These are phyloP conservation scores for Pomacea canaliculata DNA, from an alignment of 2,888 invertebrate genomes.

Conservation along the genomic window DNA sequence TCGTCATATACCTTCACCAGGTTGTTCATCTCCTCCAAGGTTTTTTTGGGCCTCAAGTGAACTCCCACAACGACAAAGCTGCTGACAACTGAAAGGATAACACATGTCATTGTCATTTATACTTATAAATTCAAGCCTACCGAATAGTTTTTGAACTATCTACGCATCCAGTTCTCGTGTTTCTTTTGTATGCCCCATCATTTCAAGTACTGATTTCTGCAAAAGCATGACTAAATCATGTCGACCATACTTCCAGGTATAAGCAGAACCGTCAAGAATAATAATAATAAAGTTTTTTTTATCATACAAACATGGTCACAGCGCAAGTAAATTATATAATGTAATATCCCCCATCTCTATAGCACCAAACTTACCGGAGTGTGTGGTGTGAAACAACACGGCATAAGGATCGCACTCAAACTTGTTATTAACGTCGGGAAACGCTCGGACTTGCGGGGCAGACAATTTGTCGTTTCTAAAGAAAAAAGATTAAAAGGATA, in stretches of 20 bases:
- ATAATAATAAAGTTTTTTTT: no score
- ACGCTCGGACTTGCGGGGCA: neutral
- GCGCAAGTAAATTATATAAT: no score
- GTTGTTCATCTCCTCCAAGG: constrained; percentile 50
- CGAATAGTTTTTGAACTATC: no score
- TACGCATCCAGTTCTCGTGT: no score
- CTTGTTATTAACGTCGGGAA: constrained; percentile 4
- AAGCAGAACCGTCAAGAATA: no score
- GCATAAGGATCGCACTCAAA: constrained; percentile 20
- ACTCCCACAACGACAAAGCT: constrained; percentile 58
- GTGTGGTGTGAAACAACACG: constrained; percentile 11
- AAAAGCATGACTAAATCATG: no score
- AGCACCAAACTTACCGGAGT: neutral
- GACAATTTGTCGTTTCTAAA: constrained; percentile 1
- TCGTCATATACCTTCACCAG: constrained; percentile 45
- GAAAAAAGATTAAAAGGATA: neutral
- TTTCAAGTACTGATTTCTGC: no score
- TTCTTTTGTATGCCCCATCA: no score
- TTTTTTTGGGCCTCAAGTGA: constrained; percentile 49
- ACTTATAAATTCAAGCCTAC: no score
- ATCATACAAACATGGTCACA: no score
- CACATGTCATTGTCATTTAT: neutral
- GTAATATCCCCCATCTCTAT: no score
- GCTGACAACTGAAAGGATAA: constrained; percentile 41
- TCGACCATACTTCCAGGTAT: no score